Evolutionary conservation across 2,888 invertebrate genomes (phyloP), one percentile per base, ranked within the genome.

Genomic region (Synanthedon myopaeformis): DNA sequence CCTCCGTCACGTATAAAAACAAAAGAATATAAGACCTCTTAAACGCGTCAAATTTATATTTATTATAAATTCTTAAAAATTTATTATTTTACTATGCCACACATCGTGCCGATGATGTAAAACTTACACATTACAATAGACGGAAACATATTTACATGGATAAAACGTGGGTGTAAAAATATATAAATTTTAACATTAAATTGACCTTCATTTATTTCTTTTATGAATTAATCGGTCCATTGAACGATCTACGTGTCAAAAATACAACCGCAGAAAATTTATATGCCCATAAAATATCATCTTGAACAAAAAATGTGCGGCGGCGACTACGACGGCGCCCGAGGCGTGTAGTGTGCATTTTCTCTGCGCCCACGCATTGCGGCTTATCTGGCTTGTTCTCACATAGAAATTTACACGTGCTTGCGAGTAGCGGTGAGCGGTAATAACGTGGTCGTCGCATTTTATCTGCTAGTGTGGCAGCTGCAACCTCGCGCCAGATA

Each of bases 331-430:
- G 11, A 42, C 56, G 58, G 60, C 59, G 64, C 57, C 72, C 70
- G 66, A 57, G 57, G 65, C 60, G 66, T 60, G 74, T 59, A 53
- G 54, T 73, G 68, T 72, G 76, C 72, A 74, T 76, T 79, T 76
- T 54, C 74, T 67, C 63, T 67, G 64, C 73, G 69, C 86, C 87
- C 76, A 85, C 85, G 77, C 79, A 56, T 63, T 56, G 53, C 64
- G 60, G 67, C 77, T 81, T 86, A 84, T 84, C 83, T 79, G 64
- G 68, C 71, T 61, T 76, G 79, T 83, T 86, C 83, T 82, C 83
- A 79, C 81, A 79, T 73, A 77, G 78, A 83, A 81, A 86, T 86
- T 86, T 84, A 87, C 84, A 84, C 84, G 76, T 85, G 79, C 81
- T 83, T 69, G 79, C 73, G 72, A 82, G 77, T 73, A 78, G 74